Base-by-base conservation (phyloP, 2,888 invertebrate genomes). In the Rhamnusium bicolor region DNA sequence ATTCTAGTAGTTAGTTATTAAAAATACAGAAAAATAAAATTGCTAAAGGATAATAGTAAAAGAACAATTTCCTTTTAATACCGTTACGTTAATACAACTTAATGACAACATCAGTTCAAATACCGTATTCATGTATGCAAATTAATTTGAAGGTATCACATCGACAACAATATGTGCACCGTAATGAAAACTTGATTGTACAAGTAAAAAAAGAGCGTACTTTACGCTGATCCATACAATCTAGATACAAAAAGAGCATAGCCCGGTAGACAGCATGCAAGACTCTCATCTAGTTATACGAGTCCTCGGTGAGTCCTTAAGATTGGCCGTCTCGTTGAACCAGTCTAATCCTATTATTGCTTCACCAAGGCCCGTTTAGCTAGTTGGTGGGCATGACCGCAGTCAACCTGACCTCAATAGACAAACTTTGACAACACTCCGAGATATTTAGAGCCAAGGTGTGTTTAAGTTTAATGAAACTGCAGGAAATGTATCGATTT, bases 301-400 rank as follows among this genome's bases (percentile, higher is more conserved):
- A 68, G 60, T 68, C 68, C 60, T 68, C 32, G 18, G 68, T 60
- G 68, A 60, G 49, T 68, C 60, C 32, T 68, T 49, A 68, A 60
- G 60, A 68, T 49, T 32, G 58, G 19, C 40, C 68, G 47, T 60
- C 46, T 56, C 60, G 47, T 18, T 29, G 49, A 60, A 68, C 58
- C 58, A 27, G 60, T 60, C 68, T 68, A 68, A 68, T 68, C 68
- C 68, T 68, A 60, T 68, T 68, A 68, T 68, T 68, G 68, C 68
- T 18, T 49, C 29, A 49, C 46, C 60, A 29, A 47, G 49, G 18
- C 27, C 49, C 49, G 60, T 58, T 68, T 68, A 68, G 60, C 24
- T 49, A 27, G 58, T 68, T 60, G 49, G 24, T 29, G 51, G 51
- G 47, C 51, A 58, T 68, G 66, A 66, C 66, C 54, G 66, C 40